Percentiles rank a stretch among this genome's conserved stretches.
Conservation (phyloP, 2,888 invertebrate genomes). For the Julus scandinavius region DNA sequence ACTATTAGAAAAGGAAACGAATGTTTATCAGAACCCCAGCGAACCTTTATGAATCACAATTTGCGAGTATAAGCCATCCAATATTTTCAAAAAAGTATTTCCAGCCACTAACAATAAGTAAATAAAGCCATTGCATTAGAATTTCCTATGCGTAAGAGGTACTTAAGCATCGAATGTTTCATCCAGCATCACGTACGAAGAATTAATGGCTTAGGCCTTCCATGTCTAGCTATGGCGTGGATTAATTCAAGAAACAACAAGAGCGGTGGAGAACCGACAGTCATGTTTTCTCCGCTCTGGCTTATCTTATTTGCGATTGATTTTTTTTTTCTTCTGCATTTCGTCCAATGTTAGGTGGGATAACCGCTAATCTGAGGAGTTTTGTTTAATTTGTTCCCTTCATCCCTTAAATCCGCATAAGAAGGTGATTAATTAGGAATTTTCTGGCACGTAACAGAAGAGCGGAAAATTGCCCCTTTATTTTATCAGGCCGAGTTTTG, state of each 20-base stretch:
- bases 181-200: constrained; percentile 1
- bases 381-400: constrained; percentile 33
- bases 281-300: constrained; percentile 16
- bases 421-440: constrained; percentile 33
- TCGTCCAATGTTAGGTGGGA: background rate
- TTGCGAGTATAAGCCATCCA: constrained; percentile 3
- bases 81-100: background rate
- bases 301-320: constrained; percentile 27
- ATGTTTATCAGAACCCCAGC: background rate
- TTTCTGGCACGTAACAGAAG: background rate
- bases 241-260: constrained; percentile 2
- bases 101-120: constrained; percentile 9
- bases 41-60: background rate
- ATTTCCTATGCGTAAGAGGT: background rate
- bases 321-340: background rate
- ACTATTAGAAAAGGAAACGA: too few species aligned
- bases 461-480: constrained; percentile 2
- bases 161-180: constrained; percentile 27
- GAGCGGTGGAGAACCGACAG: constrained; percentile 12
- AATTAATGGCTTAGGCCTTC: constrained; percentile 27
- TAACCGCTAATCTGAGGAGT: constrained; percentile 21
- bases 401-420: constrained; percentile 25
- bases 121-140: constrained; percentile 14
- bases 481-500: constrained; percentile 5
- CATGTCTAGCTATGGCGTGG: constrained; percentile 5